Conservation (phyloP, 64 coral and sea anemone genomes). For the Pocillopora verrucosa region DNA sequence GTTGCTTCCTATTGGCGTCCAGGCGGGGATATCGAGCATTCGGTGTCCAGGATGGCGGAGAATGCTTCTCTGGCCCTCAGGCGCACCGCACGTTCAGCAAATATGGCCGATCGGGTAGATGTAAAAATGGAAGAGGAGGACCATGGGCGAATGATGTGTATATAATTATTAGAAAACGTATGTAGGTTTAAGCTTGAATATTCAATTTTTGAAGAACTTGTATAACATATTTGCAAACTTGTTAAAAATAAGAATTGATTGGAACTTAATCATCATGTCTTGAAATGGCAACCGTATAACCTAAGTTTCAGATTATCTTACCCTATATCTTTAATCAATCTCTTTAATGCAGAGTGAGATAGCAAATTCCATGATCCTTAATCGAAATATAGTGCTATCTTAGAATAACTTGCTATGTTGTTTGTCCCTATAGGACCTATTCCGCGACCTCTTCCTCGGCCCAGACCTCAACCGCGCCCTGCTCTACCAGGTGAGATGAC, state of each 20-base stretch:
- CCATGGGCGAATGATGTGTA: conserved; percentile 51
- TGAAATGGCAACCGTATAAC: too few relatives aligned
- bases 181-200: not conserved
- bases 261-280: too few relatives aligned
- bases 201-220: too few relatives aligned
- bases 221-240: too few relatives aligned
- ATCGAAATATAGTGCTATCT: not conserved
- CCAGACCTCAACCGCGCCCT: conserved; percentile 56
- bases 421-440: conserved; percentile 10
- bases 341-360: too few relatives aligned
- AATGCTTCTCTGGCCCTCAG: conserved; percentile 63
- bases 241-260: too few relatives aligned
- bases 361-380: not conserved
- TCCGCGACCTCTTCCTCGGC: conserved; percentile 51
- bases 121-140: conserved; percentile 51
- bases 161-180: conserved; percentile 32
- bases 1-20: conserved; percentile 39
- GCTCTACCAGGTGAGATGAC: conserved; percentile 41
- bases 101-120: conserved; percentile 23
- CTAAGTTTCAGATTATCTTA: too few relatives aligned
- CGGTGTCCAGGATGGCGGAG: conserved; percentile 59
- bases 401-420: not conserved
- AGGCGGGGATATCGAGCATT: conserved; percentile 54
- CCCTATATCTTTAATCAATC: too few relatives aligned
- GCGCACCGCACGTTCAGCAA: conserved; percentile 52